Conservation (phyloP, 2,797 vertebrate species). For the Jordanella pulchra region DNA sequence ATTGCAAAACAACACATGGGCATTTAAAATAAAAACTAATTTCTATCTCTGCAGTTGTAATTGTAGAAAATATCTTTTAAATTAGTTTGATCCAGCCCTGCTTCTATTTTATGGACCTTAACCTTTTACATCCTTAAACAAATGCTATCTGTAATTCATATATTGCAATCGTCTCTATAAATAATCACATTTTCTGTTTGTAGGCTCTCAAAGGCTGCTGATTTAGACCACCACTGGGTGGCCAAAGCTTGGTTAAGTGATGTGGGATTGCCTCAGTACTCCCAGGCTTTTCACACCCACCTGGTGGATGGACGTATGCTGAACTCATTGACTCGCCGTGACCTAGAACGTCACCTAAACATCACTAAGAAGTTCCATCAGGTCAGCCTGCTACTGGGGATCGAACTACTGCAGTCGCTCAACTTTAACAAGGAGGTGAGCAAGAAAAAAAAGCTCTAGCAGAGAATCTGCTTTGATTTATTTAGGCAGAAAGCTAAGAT, state of each 20-base stretch:
- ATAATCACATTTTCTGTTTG: constrained; percentile 1
- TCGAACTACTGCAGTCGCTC: constrained; percentile 85
- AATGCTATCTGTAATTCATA: not conserved
- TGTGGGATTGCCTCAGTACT: constrained; percentile 87
- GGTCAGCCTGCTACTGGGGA: constrained; percentile 87
- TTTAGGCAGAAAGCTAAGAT: not conserved
- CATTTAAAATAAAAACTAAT: not conserved
- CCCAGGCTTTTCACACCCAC: constrained; percentile 89
- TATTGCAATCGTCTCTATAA: not conserved
- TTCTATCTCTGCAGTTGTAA: not conserved
- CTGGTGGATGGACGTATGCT: constrained; percentile 87
- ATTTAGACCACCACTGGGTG: constrained; percentile 94
- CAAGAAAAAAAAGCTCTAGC: not conserved
- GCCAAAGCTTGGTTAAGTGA: constrained; percentile 89
- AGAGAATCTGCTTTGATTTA: not conserved
- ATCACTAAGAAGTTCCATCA: constrained; percentile 88
- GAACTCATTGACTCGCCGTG: constrained; percentile 83
- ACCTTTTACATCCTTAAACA: not conserved
- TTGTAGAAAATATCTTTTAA: not conserved
- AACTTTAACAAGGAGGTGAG: constrained; percentile 87
- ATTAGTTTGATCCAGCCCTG: not conserved
- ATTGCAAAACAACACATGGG: not conserved
- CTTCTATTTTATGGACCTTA: not conserved
- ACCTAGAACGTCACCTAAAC: constrained; percentile 86
- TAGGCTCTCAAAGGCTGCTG: constrained; percentile 87